Conservation (phyloP, 1,140 invertebrate species). For the Heliconius hewitsoni region DNA sequence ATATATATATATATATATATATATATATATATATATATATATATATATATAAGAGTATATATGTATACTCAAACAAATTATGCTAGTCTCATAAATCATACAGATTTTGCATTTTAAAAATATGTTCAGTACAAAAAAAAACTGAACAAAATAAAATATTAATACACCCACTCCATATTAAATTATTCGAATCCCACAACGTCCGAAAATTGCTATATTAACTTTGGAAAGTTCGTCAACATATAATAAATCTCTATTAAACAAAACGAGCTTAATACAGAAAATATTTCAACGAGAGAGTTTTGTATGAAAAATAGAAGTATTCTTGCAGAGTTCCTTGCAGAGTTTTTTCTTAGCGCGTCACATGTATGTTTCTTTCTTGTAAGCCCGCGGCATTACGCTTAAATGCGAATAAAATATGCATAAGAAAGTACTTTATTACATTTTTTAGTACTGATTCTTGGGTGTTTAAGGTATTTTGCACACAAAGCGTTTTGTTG, state of each 20-base stretch:
- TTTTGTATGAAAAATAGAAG: constrained; percentile 12
- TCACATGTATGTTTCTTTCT: constrained; percentile 17
- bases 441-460: not conserved
- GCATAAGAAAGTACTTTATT: constrained; percentile 23
- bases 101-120: not conserved
- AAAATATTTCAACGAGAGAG: constrained; percentile 6
- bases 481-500: not conserved
- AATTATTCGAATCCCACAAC: constrained; percentile 2
- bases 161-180: not conserved
- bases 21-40: too few relatives aligned
- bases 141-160: not conserved
- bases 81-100: not conserved
- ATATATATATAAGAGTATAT: not conserved
- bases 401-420: constrained; percentile 33
- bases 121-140: not conserved
- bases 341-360: constrained; percentile 15
- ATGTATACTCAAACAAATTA: not conserved
- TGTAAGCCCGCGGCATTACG: constrained; percentile 21
- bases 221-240: constrained; percentile 12
- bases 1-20: too few relatives aligned
- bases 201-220: constrained; percentile 3
- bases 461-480: not conserved
- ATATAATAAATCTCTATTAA: constrained; percentile 1
- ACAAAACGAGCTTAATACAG: constrained; percentile 6
- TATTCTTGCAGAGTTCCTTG: not conserved